Evolutionary conservation across 1,140 invertebrate genomes (phyloP).

Genomic region (Euborellia annulipes): DNA sequence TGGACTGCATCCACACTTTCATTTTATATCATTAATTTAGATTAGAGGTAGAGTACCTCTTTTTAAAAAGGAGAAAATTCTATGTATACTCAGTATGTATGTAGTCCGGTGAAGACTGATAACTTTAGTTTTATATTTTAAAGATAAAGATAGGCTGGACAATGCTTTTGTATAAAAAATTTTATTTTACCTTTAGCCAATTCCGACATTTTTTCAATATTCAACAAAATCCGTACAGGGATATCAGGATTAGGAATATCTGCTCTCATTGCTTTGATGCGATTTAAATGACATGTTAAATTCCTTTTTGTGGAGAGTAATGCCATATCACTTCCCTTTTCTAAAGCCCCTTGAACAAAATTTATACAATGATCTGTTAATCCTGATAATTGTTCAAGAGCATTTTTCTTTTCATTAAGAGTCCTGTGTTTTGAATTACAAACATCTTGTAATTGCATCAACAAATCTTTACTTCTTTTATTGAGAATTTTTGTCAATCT

Average conservation of each 20-base stretch:
- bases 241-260: conserved; percentile 75
- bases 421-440: conserved; percentile 71
- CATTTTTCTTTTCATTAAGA: conserved; percentile 64
- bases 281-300: conserved; percentile 50
- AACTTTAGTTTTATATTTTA: no score
- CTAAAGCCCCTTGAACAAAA: conserved; percentile 60
- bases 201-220: conserved; percentile 59
- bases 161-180: neutral
- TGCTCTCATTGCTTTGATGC: conserved; percentile 58
- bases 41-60: no score
- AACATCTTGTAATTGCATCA: conserved; percentile 61
- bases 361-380: conserved; percentile 74
- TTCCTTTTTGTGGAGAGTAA: conserved; percentile 63
- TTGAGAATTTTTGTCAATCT: conserved; percentile 71
- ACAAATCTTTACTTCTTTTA: conserved; percentile 60
- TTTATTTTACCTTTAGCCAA: conserved; percentile 47
- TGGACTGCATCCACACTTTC: no score
- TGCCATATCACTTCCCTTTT: conserved; percentile 66
- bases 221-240: conserved; percentile 58
- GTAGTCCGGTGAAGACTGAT: no score
- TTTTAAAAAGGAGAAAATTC: no score
- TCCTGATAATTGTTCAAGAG: conserved; percentile 56
- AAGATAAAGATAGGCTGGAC: no score
- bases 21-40: no score
- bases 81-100: no score